Conservation (phyloP, 2,888 invertebrate genomes). For the Cerceris rybyensis region DNA sequence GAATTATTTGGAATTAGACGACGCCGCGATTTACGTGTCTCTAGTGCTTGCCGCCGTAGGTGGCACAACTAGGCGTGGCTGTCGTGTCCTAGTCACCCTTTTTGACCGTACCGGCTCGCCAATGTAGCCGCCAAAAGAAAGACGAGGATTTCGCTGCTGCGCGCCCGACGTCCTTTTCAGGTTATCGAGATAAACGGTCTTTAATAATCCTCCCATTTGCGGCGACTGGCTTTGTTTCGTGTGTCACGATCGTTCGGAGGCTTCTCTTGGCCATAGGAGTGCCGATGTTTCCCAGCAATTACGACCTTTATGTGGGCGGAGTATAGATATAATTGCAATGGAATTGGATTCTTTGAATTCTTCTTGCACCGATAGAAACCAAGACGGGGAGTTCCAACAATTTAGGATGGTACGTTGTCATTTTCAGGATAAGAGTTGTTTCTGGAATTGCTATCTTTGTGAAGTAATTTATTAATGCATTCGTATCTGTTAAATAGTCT, state of each 20-base stretch:
- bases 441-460: too few relatives aligned
- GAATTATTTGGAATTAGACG: slow-evolving; percentile 74
- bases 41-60: slow-evolving; percentile 43
- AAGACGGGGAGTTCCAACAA: too few relatives aligned
- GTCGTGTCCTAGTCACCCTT: slow-evolving; percentile 32
- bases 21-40: slow-evolving; percentile 70
- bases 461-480: too few relatives aligned
- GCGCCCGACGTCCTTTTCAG: slow-evolving; percentile 33
- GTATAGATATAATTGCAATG: neutral
- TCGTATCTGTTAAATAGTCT: too few relatives aligned
- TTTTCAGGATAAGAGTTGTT: too few relatives aligned
- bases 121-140: slow-evolving; percentile 44
- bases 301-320: neutral
- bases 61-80: slow-evolving; percentile 51
- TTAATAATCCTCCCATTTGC: slow-evolving; percentile 35
- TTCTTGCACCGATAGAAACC: too few relatives aligned
- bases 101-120: slow-evolving; percentile 30
- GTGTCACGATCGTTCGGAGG: neutral
- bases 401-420: too few relatives aligned
- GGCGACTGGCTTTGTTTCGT: slow-evolving; percentile 25
- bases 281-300: neutral
- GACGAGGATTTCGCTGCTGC: neutral
- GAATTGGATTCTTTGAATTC: too few relatives aligned
- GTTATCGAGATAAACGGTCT: slow-evolving; percentile 36
- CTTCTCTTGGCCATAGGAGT: neutral